Evolutionary conservation across 1,140 invertebrate genomes (phyloP).

Genomic region (Maconellicoccus hirsutus): DNA sequence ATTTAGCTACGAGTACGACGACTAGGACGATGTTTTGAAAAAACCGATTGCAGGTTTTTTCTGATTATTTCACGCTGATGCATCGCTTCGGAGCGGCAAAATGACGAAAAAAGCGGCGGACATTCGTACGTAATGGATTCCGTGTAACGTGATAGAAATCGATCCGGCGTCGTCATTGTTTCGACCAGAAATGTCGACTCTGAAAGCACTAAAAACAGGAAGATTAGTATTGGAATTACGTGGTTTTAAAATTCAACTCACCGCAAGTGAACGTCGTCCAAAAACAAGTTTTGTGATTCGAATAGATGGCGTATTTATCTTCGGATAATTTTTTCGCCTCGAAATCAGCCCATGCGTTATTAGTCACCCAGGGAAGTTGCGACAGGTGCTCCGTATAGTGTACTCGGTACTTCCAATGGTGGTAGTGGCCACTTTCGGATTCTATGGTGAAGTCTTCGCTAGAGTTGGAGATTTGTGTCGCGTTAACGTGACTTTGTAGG

Average conservation of each 20-base stretch:
- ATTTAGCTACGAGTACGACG: conserved; percentile 38
- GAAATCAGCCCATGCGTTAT: conserved; percentile 44
- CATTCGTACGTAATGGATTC: conserved; percentile 52
- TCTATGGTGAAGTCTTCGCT: conserved; percentile 50
- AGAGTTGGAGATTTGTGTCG: conserved; percentile 27
- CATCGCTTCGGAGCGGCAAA: conserved; percentile 47
- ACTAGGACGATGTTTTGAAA: too few species aligned
- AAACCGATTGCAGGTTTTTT: conserved; percentile 34
- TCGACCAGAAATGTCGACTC: neutral
- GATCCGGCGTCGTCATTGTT: conserved; percentile 27
- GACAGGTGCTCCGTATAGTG: conserved; percentile 51
- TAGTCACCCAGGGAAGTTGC: conserved; percentile 47
- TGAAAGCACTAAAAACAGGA: neutral
- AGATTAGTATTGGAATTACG: too few species aligned
- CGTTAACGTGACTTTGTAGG: too few species aligned
- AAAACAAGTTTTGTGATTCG: conserved; percentile 51
- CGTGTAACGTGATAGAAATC: conserved; percentile 37
- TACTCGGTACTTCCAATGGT: conserved; percentile 56
- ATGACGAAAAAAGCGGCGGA: conserved; percentile 41
- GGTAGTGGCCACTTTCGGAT: conserved; percentile 48
- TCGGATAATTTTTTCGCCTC: conserved; percentile 40
- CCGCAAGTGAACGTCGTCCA: conserved; percentile 44
- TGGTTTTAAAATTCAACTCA: conserved; percentile 36
- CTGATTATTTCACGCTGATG: conserved; percentile 49
- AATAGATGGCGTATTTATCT: conserved; percentile 43